Evolutionary conservation across 2,888 invertebrate species (phyloP).

Genomic region (Gandaritis pyraliata): DNA sequence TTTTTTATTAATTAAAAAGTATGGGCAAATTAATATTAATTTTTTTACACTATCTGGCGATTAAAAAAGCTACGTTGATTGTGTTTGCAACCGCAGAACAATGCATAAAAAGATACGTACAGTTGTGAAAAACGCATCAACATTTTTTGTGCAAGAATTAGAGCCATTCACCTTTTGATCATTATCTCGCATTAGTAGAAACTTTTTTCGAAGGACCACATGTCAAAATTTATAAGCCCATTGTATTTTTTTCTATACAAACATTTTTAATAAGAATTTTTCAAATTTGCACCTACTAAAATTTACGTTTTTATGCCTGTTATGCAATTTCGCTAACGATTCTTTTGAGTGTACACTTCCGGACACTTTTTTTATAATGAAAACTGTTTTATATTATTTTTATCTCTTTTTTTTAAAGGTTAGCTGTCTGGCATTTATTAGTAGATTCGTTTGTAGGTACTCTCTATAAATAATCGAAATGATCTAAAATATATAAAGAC

Average conservation of each 20-base stretch:
- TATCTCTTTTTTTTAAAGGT: constrained; percentile 17
- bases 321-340: constrained; percentile 73
- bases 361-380: constrained; percentile 50
- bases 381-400: constrained; percentile 44
- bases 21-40: too few species aligned
- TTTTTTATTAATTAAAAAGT: too few species aligned
- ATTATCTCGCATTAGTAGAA: constrained; percentile 69
- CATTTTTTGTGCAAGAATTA: constrained; percentile 33
- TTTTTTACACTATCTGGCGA: too few species aligned
- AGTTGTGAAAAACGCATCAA: constrained; percentile 20
- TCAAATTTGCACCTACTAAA: constrained; percentile 71
- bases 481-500: too few species aligned
- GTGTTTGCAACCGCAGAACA: constrained; percentile 12
- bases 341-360: constrained; percentile 67
- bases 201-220: constrained; percentile 59
- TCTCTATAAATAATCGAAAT: too few species aligned
- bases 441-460: too few species aligned
- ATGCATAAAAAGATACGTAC: constrained; percentile 24
- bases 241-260: constrained; percentile 57
- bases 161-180: constrained; percentile 52
- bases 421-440: not conserved
- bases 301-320: constrained; percentile 69
- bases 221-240: constrained; percentile 66
- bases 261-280: constrained; percentile 53
- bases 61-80: not conserved